Evolutionary conservation across 2,888 invertebrate genomes (phyloP), one percentile per base, ranked within the genome.

Genomic region (Schrankia costaestrigalis): DNA sequence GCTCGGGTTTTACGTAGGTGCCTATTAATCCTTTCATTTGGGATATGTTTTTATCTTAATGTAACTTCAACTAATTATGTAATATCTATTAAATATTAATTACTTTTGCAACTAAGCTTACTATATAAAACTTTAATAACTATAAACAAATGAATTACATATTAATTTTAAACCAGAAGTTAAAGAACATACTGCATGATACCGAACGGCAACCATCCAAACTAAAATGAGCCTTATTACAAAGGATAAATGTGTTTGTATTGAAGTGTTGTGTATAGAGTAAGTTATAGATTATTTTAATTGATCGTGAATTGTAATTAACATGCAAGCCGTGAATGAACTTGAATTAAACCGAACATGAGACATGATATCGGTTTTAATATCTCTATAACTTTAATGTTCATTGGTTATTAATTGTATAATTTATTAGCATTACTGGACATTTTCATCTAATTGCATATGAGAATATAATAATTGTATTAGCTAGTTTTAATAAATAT

Each of bases 261-360:
- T n/a, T n/a, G n/a, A n/a, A n/a, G n/a, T n/a, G n/a, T n/a, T n/a
- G n/a, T n/a, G n/a, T n/a, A n/a, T n/a, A n/a, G n/a, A 36, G 33
- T 53, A 47, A 56, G 33, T 50, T 41, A 57, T 39, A 50, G 52
- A 57, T 55, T 48, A 53, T 46, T 55, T 53, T 56, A 58, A 61
- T 51, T 58, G 47, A 58, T 61, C 55, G 45, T 53, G 58, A 47
- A 46, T 56, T 54, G 45, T 56, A 53, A 60, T 60, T 60, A 60
- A 55, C 59, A 49, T 48, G 56, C 53, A 44, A 48, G 32, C 55
- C 29, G 42, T 43, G 55, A 54, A 47, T 44, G 40, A 34, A 52
- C 37, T 45, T 51, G 42, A 56, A 50, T 50, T 28, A 45, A 38
- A 26, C 46, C 30, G 35, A 48, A 50, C 33, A 46, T 46, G 35